phyloP scores from a whole-genome alignment of 1,140 invertebrate genomes.

The Drosophila yakuba region DNA sequence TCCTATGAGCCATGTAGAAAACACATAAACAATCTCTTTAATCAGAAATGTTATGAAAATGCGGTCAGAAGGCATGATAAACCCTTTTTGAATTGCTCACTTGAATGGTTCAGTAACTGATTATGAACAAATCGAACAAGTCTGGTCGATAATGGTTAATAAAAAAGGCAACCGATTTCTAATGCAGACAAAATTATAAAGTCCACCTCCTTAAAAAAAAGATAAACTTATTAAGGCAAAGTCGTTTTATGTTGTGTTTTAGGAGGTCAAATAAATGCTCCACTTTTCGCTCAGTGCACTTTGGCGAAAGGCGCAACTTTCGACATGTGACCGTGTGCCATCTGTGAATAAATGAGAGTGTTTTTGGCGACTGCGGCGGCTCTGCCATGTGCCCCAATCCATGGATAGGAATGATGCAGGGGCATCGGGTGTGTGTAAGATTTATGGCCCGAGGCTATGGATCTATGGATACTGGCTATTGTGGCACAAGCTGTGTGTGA shows the following conservation, averaged over 20 bases:
- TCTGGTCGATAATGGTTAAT: background rate
- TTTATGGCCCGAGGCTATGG: conserved; percentile 62
- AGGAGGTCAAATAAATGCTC: no score
- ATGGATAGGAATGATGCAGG: conserved; percentile 19
- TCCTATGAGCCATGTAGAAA: conserved; percentile 1
- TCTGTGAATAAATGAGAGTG: conserved; percentile 17
- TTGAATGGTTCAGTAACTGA: conserved; percentile 11
- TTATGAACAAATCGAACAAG: background rate
- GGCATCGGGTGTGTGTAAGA: conserved; percentile 61
- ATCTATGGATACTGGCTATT: conserved; percentile 13
- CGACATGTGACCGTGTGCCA: conserved; percentile 30
- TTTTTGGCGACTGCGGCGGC: conserved; percentile 24
- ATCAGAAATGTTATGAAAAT: conserved; percentile 11
- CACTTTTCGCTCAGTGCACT: conserved; percentile 19
- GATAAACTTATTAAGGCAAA: no score
- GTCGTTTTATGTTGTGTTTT: no score
- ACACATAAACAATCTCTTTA: conserved; percentile 10
- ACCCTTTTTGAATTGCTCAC: conserved; percentile 22
- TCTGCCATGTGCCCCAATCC: conserved; percentile 38
- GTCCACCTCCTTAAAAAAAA: background rate
- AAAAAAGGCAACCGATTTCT: background rate
- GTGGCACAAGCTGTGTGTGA: conserved; percentile 6
- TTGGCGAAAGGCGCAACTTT: conserved; percentile 28
- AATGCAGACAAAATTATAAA: background rate
- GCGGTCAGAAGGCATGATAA: conserved; percentile 20